Conservation (phyloP, 2,888 invertebrate genomes). For the Neocrepidodera transversa region DNA sequence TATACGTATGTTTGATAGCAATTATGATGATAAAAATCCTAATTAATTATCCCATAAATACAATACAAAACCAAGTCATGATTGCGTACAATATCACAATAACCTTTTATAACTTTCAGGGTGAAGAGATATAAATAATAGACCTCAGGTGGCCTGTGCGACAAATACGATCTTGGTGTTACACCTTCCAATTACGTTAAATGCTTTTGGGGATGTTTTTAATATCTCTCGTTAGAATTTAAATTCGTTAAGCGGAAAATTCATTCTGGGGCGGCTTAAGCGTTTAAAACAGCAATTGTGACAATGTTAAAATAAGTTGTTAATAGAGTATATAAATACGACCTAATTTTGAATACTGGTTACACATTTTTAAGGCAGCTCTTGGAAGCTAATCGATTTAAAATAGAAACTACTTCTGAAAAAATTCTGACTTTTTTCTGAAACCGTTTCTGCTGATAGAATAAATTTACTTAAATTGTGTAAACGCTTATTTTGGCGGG, state of each 20-base stretch:
- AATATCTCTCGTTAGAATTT: background rate
- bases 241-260: background rate
- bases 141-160: background rate
- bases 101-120: background rate
- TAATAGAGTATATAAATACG: no score
- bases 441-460: background rate
- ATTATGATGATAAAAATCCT: no score
- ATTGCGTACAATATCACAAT: background rate
- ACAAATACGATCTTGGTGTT: background rate
- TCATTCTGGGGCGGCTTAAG: background rate
- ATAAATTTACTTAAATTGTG: background rate
- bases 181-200: background rate
- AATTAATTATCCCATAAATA: no score
- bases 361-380: no score
- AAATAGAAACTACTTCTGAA: no score
- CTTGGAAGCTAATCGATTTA: no score
- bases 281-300: no score
- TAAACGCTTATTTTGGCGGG: background rate
- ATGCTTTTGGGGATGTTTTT: background rate
- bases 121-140: background rate
- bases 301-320: no score
- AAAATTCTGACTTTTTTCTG: background rate
- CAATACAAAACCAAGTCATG: no score
- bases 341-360: no score
- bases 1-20: no score